Base-by-base conservation (phyloP, 2,888 invertebrate genomes). In the Mimumesa dahlbomi region DNA sequence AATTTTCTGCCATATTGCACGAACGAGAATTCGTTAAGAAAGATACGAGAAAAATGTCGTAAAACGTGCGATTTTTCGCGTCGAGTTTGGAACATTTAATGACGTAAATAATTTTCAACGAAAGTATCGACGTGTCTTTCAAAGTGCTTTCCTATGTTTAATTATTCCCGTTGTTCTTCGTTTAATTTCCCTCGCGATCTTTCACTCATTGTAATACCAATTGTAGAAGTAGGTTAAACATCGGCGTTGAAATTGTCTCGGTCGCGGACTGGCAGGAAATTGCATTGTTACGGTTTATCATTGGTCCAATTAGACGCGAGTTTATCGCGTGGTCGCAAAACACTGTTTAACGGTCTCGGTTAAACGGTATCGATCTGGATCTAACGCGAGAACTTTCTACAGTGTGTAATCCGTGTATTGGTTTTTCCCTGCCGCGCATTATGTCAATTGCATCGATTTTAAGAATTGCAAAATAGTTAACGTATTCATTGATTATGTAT, bases 161-260 rank as follows among this genome's bases (percentile, higher is more conserved):
- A n/a, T n/a, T n/a, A n/a, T n/a, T n/a, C n/a, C n/a, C n/a, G n/a
- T n/a, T n/a, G n/a, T 59, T 31, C 31, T 45, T 18, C 9, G 11
- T 22, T 19, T 19, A 0, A 25, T 42, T 49, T 54, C 53, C 36
- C 18, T 21, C 46, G 25, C 36, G 13, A 34, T 50, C 50, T 50
- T 46, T 59, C 43, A 40, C 58, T 45, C 52, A 29, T 57, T 61
- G 48, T 7, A 5, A 25, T 11, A 34, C 16, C 16, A 29, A 48
- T 13, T 5, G 34, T 11, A 34, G 13, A 48, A 59, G 40, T 65
- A 19, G 61, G 42, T 64, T 50, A 38, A 34, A 21, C 19, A 7
- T 18, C 11, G 6, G 1, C n/a, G 18, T 25, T 11, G 45, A n/a
- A 53, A 29, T 38, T 14, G 18, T 36, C 1, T 7, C 21, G 19